phyloP scores from a whole-genome alignment of 2,888 invertebrate genomes.

The Kuschelorhynchus macadamiae region DNA sequence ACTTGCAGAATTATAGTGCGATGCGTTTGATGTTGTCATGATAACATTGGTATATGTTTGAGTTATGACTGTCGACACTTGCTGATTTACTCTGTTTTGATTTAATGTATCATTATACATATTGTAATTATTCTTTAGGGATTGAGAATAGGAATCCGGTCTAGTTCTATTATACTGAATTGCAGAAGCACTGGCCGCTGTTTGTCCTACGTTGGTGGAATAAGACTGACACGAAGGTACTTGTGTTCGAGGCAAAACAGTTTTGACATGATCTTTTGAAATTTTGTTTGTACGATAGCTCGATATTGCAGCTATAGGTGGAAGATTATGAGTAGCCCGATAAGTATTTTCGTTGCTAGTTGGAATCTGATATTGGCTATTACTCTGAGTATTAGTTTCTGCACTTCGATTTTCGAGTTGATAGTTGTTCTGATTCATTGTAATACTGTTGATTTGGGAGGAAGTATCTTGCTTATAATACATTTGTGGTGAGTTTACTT shows the following conservation, averaged over 20 bases:
- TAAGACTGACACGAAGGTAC: slow-evolving; percentile 40
- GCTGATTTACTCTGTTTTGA: slow-evolving; percentile 48
- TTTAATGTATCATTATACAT: slow-evolving; percentile 21
- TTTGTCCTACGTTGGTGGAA: slow-evolving; percentile 38
- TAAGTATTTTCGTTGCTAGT: slow-evolving; percentile 54
- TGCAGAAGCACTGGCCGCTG: slow-evolving; percentile 50
- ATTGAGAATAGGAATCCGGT: slow-evolving; percentile 40
- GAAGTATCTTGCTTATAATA: slow-evolving; percentile 31
- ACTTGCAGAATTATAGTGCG: slow-evolving; percentile 46
- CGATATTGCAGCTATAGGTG: slow-evolving; percentile 71
- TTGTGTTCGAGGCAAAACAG: slow-evolving; percentile 27
- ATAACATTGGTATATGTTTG: slow-evolving; percentile 55
- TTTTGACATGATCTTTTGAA: slow-evolving; percentile 60
- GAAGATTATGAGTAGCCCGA: slow-evolving; percentile 70
- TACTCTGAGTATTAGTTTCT: slow-evolving; percentile 38
- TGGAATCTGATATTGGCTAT: slow-evolving; percentile 46
- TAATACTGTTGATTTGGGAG: slow-evolving; percentile 29
- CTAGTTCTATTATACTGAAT: slow-evolving; percentile 40
- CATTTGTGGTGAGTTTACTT: slow-evolving; percentile 10
- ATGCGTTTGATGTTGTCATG: slow-evolving; percentile 63
- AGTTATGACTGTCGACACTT: slow-evolving; percentile 59
- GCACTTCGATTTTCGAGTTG: slow-evolving; percentile 12
- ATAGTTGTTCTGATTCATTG: slow-evolving; percentile 13
- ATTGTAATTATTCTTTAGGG: slow-evolving; percentile 43
- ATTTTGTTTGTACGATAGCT: slow-evolving; percentile 69